Evolutionary conservation across 2,888 invertebrate genomes (phyloP), one percentile per base, ranked within the genome.

Genomic region (Agrotis puta): DNA sequence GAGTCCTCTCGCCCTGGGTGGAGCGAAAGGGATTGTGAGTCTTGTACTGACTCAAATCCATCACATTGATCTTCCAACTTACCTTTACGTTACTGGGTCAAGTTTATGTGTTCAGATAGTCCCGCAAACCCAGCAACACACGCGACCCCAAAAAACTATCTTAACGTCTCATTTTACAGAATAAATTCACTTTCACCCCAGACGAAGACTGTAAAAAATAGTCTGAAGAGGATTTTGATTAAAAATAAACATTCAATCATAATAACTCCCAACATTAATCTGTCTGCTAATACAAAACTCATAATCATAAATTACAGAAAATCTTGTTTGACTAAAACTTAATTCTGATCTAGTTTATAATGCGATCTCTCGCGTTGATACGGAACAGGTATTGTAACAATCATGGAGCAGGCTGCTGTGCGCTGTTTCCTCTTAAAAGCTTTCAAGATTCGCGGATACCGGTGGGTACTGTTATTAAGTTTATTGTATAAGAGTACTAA

Each of bases 381-480:
- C 45, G 47, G 51, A 82, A 82, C 82, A 64, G 65, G 77, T 81
- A 72, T 84, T 74, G 66, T 74, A 64, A 70, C 66, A 64, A 84
- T 81, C 47, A 73, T 58, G 57, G 51, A 67, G n/a, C 57, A 45
- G 57, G 56, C 45, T 70, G 54, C 47, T 68, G 54, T 77, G 71
- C 71, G 73, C n/a, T 76, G 71, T 72, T 78, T 69, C 83, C 71
- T 71, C 71, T 68, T 59, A 77, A 39, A 33, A 74, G 59, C 54
- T 69, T 66, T 76, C 66, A 70, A 73, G 81, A 74, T 74, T 51
- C 51, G 57, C 53, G 45, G 71, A 74, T 80, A 71, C 43, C 6
- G 11, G 47, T 79, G 70, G 11, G 39, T 79, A 74, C 69, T 67
- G 70, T 77, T 73, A 77, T 70, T 67, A 57, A 56, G 27, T 67